Evolutionary conservation across 1,140 invertebrate species (phyloP), one percentile per base, ranked within the genome.

Genomic region (Lasaia peninsularis): DNA sequence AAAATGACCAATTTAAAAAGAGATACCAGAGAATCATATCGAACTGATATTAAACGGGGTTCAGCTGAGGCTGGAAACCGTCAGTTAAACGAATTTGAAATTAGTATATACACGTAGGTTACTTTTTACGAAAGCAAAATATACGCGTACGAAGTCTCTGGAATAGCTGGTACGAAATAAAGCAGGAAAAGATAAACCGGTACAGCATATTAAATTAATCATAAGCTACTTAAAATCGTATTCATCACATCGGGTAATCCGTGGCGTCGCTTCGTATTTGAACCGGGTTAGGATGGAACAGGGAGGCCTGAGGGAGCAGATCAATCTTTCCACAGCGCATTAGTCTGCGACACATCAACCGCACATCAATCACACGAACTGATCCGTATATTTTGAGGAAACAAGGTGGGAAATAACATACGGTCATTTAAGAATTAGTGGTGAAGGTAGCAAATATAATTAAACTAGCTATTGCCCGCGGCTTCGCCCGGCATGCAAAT

Each of bases 201-300:
- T 10, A 18, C 40, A 44, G 14, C 9, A 44, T 18, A 44, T 44
- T 44, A 44, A 20, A 44, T 44, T 44, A 44, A 44, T 44, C 37
- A 44, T 44, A 44, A 44, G 37, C 37, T 44, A 44, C 37, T 44
- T 44, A 44, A 44, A 44, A 44, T 44, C 14, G 16, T 20, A 20
- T 44, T 44, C 37, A 44, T 44, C 37, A 20, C 37, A 44, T 10
- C 37, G 14, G 2, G 14, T 44, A 44, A 44, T 44, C 37, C 16
- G 37, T 20, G 8, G 37, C 37, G 18, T 44, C 37, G 37, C 18
- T 14, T 14, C 35, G 12, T 14, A 44, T 44, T 44, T 20, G 18
- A 20, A 18, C 14, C 37, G 37, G 37, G 37, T 20, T 40, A 37
- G 34, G 34, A 37, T 37, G 37, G 12, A 40, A 40, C 37, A 16